Percentiles rank a stretch among this genome's conserved stretches.
Evolutionary conservation across 2,888 invertebrate species (phyloP).

Genomic region (Tipula vernalis): DNA sequence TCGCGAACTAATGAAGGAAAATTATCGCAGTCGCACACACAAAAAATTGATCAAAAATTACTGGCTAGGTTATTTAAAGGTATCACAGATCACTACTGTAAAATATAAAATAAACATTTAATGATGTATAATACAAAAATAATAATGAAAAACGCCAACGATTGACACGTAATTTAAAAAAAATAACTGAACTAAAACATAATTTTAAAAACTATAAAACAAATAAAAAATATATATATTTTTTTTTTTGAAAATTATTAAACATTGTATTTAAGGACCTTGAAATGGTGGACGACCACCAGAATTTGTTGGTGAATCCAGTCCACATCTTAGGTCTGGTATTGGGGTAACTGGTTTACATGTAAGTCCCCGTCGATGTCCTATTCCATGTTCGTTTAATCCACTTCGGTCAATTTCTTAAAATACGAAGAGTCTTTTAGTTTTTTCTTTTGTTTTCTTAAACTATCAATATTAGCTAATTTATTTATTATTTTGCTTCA

Average conservation of each 20-base stretch:
- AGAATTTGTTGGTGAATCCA: conserved; percentile 32
- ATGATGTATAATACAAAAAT: not conserved
- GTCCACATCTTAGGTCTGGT: conserved; percentile 63
- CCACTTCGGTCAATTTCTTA: conserved; percentile 18
- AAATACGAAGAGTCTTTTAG: not conserved
- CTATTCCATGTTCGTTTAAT: conserved; percentile 76
- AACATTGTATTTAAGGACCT: conserved; percentile 24
- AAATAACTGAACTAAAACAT: not conserved
- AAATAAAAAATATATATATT: not conserved
- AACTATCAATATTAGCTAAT: not conserved
- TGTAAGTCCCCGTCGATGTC: conserved; percentile 72
- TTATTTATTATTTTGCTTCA: not conserved
- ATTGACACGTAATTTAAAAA: not conserved
- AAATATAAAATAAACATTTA: conserved; percentile 1
- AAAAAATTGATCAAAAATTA: not conserved
- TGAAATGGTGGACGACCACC: conserved; percentile 35
- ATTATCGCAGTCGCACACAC: not conserved
- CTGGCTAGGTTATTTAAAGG: not conserved
- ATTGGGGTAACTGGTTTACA: conserved; percentile 72
- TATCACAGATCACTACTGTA: not conserved
- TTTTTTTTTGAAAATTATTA: not conserved
- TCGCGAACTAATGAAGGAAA: not conserved
- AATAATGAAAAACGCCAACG: not conserved
- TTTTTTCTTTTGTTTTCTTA: not conserved
- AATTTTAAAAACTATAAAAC: conserved; percentile 11